These are phyloP conservation scores for Melipona bicolor DNA, from an alignment of 2,888 invertebrate species.

Conservation along the genomic window DNA sequence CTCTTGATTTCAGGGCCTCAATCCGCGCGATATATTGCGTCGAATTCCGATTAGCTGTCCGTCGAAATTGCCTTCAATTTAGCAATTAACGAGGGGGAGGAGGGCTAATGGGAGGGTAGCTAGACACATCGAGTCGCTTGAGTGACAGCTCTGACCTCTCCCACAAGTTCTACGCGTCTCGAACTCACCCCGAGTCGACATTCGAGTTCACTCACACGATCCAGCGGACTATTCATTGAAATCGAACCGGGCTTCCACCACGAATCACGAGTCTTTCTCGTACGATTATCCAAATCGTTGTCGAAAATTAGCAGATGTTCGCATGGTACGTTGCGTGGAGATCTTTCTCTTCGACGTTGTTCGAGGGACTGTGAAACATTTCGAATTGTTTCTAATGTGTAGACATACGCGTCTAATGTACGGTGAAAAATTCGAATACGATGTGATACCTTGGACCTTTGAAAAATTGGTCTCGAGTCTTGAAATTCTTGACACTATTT, in stretches of 20 bases:
- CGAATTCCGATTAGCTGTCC: slow-evolving; percentile 76
- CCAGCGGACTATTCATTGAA: slow-evolving; percentile 46
- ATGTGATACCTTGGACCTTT: too few relatives aligned
- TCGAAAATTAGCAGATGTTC: slow-evolving; percentile 23
- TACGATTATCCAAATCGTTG: slow-evolving; percentile 29
- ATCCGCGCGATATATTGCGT: slow-evolving; percentile 70
- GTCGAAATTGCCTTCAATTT: slow-evolving; percentile 84
- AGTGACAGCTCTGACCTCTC: slow-evolving; percentile 83
- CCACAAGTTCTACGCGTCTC: slow-evolving; percentile 74
- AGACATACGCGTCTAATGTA: too few relatives aligned
- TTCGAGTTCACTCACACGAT: slow-evolving; percentile 67
- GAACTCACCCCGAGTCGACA: slow-evolving; percentile 65
- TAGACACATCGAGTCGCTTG: slow-evolving; percentile 80
- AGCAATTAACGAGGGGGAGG: slow-evolving; percentile 81
- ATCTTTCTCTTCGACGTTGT: not conserved
- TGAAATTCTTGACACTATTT: too few relatives aligned
- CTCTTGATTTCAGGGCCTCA: slow-evolving; percentile 62
- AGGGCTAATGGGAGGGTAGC: slow-evolving; percentile 83
- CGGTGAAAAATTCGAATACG: too few relatives aligned
- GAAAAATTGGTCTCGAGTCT: too few relatives aligned
- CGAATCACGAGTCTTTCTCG: slow-evolving; percentile 36
- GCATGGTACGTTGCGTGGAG: not conserved
- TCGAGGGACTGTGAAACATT: not conserved
- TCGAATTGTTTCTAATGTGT: too few relatives aligned
- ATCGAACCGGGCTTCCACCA: slow-evolving; percentile 41